Evolutionary conservation across 2,888 invertebrate species (phyloP), one percentile per base, ranked within the genome.

Genomic region (Stenoptilia bipunctidactyla): DNA sequence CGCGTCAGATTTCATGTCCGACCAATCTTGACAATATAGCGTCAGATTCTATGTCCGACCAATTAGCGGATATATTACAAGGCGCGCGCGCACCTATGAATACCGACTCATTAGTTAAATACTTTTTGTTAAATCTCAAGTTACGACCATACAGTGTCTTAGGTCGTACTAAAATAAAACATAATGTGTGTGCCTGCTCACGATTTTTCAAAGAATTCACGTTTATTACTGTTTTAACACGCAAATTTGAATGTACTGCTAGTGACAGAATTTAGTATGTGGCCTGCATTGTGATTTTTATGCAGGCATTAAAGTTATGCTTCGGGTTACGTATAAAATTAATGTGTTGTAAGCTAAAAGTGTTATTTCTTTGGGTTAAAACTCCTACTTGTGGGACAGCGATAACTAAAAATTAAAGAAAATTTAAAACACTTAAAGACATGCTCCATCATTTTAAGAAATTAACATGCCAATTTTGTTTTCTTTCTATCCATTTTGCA

Each of bases 181-280:
- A 45, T 39, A 8, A 30, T 30, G 30, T 30, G 30, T 30, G 30
- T 30, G 30, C 30, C 30, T 8, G 12, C 30, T 59, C 70, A 66
- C 61, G 67, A 56, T 43, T 50, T 56, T 62, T 58, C 64, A 47
- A 48, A 53, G 67, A 61, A 61, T 61, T 58, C 54, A 52, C 42
- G 51, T 66, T 70, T 66, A 72, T 65, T 55, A 62, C 67, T 62
- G 51, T 63, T 66, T 66, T 62, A 62, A 54, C 60, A 61, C 61
- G 60, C 58, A 45, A 60, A 62, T 68, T 67, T 61, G 54, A 66
- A 66, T 65, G 57, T 60, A 59, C 54, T 56, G 58, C 47, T 55
- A 60, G 30, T 30, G 30, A 30, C 30, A 30, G n/a, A 12, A 9
- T 30, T 30, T 30, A 30, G 30, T 30, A 12, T 30, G 12, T 12